phyloP scores from a whole-genome alignment of 1,140 invertebrate species.

The Scaptodrosophila lebanonensis region DNA sequence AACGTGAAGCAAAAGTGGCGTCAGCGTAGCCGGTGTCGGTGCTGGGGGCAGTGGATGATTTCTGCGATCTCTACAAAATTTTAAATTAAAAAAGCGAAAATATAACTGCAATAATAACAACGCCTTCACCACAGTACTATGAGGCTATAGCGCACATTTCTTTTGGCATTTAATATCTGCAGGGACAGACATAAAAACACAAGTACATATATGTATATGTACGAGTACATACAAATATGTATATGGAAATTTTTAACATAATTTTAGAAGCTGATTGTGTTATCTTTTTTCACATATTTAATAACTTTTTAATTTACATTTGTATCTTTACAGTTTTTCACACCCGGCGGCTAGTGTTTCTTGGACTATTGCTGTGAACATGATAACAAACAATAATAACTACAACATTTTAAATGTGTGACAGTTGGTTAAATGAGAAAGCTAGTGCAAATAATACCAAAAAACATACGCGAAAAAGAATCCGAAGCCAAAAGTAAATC shows the following conservation, averaged over 20 bases:
- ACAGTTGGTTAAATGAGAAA: constrained; percentile 29
- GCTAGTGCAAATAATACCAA: constrained; percentile 23
- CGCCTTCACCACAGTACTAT: no score
- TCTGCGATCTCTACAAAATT: constrained; percentile 48
- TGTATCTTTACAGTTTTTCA: constrained; percentile 53
- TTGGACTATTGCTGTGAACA: constrained; percentile 63
- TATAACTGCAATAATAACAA: not conserved
- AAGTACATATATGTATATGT: no score
- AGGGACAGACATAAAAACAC: no score
- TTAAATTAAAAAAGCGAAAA: constrained; percentile 37
- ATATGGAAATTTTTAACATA: no score
- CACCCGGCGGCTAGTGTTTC: no score
- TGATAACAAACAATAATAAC: constrained; percentile 26
- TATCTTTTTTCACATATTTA: constrained; percentile 3
- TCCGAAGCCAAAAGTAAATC: constrained; percentile 14
- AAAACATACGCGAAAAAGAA: not conserved
- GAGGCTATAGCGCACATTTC: no score
- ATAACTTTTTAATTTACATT: constrained; percentile 19
- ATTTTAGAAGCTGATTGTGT: not conserved
- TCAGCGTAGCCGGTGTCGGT: constrained; percentile 14
- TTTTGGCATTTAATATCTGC: no score
- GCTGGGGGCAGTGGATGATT: no score
- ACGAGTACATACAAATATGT: no score
- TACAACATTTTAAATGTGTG: constrained; percentile 14
- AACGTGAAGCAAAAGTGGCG: constrained; percentile 14